These are phyloP conservation scores for Drosophila eohydei DNA, from an alignment of 2,888 invertebrate species.

Conservation along the genomic window DNA sequence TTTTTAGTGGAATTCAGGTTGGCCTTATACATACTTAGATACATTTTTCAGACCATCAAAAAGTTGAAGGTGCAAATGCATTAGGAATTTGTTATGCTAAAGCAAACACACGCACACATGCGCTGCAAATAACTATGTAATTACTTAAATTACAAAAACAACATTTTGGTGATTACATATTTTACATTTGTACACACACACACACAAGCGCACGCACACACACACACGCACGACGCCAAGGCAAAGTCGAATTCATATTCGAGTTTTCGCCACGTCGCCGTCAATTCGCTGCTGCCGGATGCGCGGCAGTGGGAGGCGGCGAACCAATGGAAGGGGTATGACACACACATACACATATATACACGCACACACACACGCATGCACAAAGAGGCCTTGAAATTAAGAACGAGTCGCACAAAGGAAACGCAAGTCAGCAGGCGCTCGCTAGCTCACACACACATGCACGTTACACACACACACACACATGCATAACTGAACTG, in stretches of 20 bases:
- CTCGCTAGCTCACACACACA: conserved; percentile 33
- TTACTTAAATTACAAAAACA: conserved; percentile 72
- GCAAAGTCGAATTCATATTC: conserved; percentile 55
- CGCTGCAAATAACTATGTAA: conserved; percentile 51
- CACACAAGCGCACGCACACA: conserved; percentile 12
- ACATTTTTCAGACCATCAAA: background rate
- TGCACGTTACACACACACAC: conserved; percentile 27
- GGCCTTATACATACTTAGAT: background rate
- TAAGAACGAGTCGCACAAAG: conserved; percentile 45
- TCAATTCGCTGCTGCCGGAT: conserved; percentile 55
- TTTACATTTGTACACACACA: conserved; percentile 54
- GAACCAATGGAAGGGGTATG: conserved; percentile 20
- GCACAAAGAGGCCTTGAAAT: conserved; percentile 56
- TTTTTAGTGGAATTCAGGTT: background rate
- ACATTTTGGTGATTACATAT: conserved; percentile 70
- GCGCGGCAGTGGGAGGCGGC: conserved; percentile 16
- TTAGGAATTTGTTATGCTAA: background rate
- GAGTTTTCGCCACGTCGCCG: conserved; percentile 40
- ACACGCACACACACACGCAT: background rate
- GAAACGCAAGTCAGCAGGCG: conserved; percentile 77
- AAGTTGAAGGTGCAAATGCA: conserved; percentile 24
- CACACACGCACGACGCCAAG: conserved; percentile 49
- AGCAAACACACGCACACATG: background rate
- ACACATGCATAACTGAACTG: conserved; percentile 12
- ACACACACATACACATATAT: conserved; percentile 6